Percentiles rank a stretch among this genome's conserved stretches.
Conservation (phyloP, 1,140 invertebrate genomes). For the Cecropterus lyciades region DNA sequence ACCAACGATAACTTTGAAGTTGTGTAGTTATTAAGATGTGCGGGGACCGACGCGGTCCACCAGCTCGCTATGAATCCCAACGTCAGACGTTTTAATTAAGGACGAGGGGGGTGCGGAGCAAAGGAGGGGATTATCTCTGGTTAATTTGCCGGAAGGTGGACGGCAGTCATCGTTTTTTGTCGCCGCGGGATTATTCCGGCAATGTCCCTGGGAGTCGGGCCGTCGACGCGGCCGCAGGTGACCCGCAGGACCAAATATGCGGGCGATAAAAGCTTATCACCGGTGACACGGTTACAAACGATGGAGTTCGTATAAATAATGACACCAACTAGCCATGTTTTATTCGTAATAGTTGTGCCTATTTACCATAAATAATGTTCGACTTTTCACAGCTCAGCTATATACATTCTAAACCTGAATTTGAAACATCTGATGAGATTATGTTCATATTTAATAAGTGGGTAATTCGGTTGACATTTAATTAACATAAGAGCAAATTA, state of each 20-base stretch:
- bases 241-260: slow-evolving; percentile 20
- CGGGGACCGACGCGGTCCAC: slow-evolving; percentile 1
- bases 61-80: slow-evolving; percentile 30
- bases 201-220: slow-evolving; percentile 10
- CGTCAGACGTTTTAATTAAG: slow-evolving; percentile 57
- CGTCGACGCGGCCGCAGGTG: slow-evolving; percentile 17
- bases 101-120: slow-evolving; percentile 30
- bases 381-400: not conserved
- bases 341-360: not conserved
- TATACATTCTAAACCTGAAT: slow-evolving; percentile 1
- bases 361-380: slow-evolving; percentile 1
- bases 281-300: slow-evolving; percentile 10
- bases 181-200: slow-evolving; percentile 31
- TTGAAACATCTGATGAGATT: not conserved
- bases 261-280: slow-evolving; percentile 24
- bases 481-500: slow-evolving; percentile 20
- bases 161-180: slow-evolving; percentile 45
- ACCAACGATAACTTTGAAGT: not conserved
- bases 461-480: slow-evolving; percentile 5
- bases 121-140: slow-evolving; percentile 47
- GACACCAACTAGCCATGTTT: slow-evolving; percentile 7
- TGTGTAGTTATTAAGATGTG: not conserved
- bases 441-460: not conserved
- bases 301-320: slow-evolving; percentile 15
- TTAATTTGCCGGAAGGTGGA: slow-evolving; percentile 48